Evolutionary conservation across 2,797 vertebrate species (phyloP), one percentile per base, ranked within the genome.

Genomic region (Chelon labrosus): DNA sequence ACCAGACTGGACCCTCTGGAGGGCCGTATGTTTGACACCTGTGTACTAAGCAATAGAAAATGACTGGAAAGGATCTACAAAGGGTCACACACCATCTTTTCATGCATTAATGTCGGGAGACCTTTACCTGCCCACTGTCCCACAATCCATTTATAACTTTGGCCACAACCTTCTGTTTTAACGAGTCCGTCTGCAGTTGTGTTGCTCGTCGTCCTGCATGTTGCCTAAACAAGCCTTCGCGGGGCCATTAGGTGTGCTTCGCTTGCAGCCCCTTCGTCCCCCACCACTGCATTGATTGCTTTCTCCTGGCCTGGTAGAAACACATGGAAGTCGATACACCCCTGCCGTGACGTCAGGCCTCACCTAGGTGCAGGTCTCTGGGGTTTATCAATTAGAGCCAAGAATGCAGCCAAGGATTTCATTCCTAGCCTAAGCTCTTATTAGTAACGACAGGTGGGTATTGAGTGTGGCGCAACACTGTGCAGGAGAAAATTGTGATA

Each of bases 381-480:
- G 83, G 85, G 85, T 37, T 79, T 76, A 87, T 89, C 85, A 84
- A 91, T 92, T 88, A 87, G 70, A 81, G 73, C 17, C 8, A 70
- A 65, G 83, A 84, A 82, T 75, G 85, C 87, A 88, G 85, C 81
- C 78, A 52, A 81, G 90, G 89, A 77, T 87, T 88, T 86, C 54
- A 64, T 85, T 85, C 69, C 66, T 65, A 74, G 75, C 70, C 81
- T 67, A 70, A 85, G 74, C 80, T 80, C 86, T 91, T 92, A 92
- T 93, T 89, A 82, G 89, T 79, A 84, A 88, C 42, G 90, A 88
- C 92, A 92, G 92, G 85, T 84, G 84, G 84, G 84, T 89, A 93
- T 90, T 77, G 89, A 92, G 75, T 77, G 61, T 67, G 75, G 75
- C 8, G 82, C 72, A 73, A 86, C 85, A 62, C 68, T 35, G 80